These are phyloP conservation scores for Microplitis mediator DNA, from an alignment of 1,140 invertebrate species.

Conservation along the genomic window DNA sequence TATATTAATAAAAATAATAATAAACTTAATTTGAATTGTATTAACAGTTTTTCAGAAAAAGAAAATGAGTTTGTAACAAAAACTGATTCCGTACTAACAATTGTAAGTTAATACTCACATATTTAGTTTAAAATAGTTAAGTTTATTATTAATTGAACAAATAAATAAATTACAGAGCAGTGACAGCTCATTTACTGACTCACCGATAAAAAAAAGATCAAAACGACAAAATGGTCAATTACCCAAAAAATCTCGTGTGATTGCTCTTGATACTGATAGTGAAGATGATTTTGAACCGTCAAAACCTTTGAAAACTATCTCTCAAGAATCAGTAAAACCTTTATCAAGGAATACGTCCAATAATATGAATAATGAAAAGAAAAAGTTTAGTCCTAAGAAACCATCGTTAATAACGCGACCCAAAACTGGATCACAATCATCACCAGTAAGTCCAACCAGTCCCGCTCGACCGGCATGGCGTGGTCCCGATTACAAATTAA, in stretches of 20 bases:
- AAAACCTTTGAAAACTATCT: neutral
- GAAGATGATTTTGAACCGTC: neutral
- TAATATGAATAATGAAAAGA: neutral
- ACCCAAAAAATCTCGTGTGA: neutral
- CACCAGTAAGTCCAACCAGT: neutral
- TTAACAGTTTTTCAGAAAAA: no score
- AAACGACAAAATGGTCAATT: no score
- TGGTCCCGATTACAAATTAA: conserved; percentile 28
- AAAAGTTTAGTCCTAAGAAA: neutral
- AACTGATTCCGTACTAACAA: no score
- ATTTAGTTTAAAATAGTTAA: no score
- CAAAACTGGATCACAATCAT: neutral
- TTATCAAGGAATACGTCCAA: neutral
- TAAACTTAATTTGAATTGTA: no score
- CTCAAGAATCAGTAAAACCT: neutral
- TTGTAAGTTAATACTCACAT: no score
- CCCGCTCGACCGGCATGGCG: conserved; percentile 1
- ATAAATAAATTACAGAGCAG: no score
- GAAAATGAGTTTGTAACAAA: no score
- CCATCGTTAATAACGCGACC: neutral
- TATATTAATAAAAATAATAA: no score
- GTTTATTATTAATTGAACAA: no score
- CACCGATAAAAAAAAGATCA: no score
- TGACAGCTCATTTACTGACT: no score
- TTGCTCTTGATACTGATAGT: neutral